Percentiles rank a stretch among this genome's conserved stretches.
phyloP scores from a whole-genome alignment of 1,140 invertebrate genomes.

The Tetraneura akinire region DNA sequence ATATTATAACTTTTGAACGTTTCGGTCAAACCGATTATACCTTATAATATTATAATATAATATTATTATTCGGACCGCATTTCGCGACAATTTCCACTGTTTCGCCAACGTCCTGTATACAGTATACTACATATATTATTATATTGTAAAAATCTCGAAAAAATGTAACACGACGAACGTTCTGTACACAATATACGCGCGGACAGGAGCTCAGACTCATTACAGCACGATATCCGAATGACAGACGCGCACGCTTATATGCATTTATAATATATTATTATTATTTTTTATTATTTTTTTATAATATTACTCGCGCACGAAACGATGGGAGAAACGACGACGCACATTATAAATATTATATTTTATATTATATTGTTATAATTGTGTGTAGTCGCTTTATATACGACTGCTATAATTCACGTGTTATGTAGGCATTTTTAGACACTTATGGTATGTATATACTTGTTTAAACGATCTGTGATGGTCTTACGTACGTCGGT shows the following conservation, averaged over 20 bases:
- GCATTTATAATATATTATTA: too few relatives aligned
- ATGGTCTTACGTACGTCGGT: slow-evolving; percentile 1
- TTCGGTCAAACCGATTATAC: too few relatives aligned
- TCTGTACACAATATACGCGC: not conserved
- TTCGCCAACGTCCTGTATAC: not conserved
- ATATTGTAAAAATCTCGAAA: too few relatives aligned
- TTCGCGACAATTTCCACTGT: not conserved
- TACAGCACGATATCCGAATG: not conserved
- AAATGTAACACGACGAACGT: too few relatives aligned
- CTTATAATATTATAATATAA: too few relatives aligned
- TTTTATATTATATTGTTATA: not conserved
- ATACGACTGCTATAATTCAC: slow-evolving; percentile 32
- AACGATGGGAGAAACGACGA: not conserved
- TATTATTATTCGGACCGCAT: not conserved
- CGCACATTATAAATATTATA: not conserved
- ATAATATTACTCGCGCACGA: not conserved
- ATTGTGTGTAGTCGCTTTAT: too few relatives aligned
- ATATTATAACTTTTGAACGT: too few relatives aligned
- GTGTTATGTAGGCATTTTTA: too few relatives aligned
- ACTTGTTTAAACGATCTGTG: slow-evolving; percentile 22
- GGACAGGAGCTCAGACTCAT: slow-evolving; percentile 18
- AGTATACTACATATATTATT: not conserved
- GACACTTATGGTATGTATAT: too few relatives aligned
- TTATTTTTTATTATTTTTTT: too few relatives aligned
- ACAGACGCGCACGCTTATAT: too few relatives aligned